Evolutionary conservation across 1,140 invertebrate genomes (phyloP), one percentile per base, ranked within the genome.

Genomic region (Lordiphosa mommai): DNA sequence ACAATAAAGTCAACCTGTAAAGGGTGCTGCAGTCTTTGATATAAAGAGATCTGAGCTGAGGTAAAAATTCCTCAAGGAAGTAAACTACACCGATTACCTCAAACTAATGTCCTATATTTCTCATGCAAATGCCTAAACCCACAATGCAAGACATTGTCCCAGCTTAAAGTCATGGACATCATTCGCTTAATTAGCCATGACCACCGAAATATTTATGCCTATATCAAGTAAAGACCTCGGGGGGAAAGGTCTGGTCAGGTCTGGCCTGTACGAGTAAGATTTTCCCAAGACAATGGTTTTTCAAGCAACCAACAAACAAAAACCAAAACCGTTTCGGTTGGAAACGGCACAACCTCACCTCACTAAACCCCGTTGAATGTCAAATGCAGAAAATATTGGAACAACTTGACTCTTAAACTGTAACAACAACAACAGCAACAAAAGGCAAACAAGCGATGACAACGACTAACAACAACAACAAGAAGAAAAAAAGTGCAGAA

Each of bases 331-430:
- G 60, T 63, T 63, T 63, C 58, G 60, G 46, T 44, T 4, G 36
- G 59, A 58, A 53, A 51, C 48, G 51, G 61, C 32, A 29, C 33
- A 56, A 65, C 64, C 57, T 60, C 46, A 57, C 57, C 20, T 59
- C 46, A 49, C 53, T 44, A 55, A 63, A 46, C 46, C 55, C 46
- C 64, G 47, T 84, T 67, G 77, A 82, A 85, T 84, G 77, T 84
- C 77, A 85, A 85, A 84, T 85, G 79, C 77, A 77, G 79, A 84
- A 43, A 84, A 77, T 84, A 84, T 84, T 85, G 72, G 68, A 69
- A 85, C 70, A 74, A 74, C 70, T 80, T 74, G 74, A 80, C 69
- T 70, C 51, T 66, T 60, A 66, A 73, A 74, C 65, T 70, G 61
- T 70, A 70, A 70, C 67, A 64, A 66, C 51, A 48, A 40, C 58